Evolutionary conservation across 2,113 vertebrate species (phyloP).

Genomic region (Narcine bancroftii): DNA sequence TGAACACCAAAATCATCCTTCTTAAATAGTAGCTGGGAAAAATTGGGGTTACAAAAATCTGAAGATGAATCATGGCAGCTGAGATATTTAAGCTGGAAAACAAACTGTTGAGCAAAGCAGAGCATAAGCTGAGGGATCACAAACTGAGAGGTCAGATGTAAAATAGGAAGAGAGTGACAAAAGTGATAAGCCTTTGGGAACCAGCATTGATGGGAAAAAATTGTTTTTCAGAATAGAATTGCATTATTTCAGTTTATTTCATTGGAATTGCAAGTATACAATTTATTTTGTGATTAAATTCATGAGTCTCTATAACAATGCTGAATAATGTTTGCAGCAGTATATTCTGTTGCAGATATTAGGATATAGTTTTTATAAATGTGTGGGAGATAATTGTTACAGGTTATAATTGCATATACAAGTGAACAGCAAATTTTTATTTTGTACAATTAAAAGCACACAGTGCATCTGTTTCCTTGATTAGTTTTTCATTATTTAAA

Average conservation of each 20-base stretch:
- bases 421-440: background rate
- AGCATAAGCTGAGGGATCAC: background rate
- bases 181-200: background rate
- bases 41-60: background rate
- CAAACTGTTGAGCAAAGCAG: background rate
- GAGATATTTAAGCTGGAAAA: background rate
- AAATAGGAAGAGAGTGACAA: background rate
- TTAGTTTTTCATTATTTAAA: conserved; percentile 25
- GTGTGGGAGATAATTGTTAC: background rate
- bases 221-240: background rate
- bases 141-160: background rate
- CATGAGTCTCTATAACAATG: too few relatives aligned
- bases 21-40: too few relatives aligned
- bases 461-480: background rate
- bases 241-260: background rate
- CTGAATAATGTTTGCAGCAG: background rate
- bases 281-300: background rate
- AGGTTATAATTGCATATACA: background rate
- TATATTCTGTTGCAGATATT: background rate
- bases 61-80: background rate
- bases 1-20: too few relatives aligned
- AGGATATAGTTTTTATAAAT: background rate
- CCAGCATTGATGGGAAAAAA: background rate
- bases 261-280: background rate
- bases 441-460: background rate